Evolutionary conservation across 1,140 invertebrate genomes (phyloP), one percentile per base, ranked within the genome.

Genomic region (Trypoxylus dichotomus): DNA sequence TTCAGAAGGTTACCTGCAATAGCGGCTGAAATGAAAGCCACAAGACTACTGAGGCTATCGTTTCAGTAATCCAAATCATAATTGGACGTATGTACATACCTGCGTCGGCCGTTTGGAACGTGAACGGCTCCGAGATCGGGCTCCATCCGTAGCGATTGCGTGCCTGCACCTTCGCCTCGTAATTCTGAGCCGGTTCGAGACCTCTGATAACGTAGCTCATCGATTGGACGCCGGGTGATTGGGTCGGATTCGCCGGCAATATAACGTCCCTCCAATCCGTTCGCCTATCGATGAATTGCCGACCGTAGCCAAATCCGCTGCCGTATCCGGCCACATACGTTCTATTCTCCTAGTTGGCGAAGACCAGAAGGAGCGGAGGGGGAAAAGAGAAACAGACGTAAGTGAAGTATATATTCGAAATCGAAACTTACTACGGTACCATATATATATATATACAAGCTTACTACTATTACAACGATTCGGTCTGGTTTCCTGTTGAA

Each of bases 101-200:
- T 81, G 82, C 81, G 60, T 85, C 82, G 3, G 85, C 84, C 19
- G 85, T 86, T 76, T 83, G 82, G 82, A 91, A 91, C 68, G 86
- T 85, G 81, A 91, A 91, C 41, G 88, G 87, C 47, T 90, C 88
- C 72, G 89, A 90, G 78, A 88, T 83, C 47, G 89, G 87, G 80
- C 90, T 90, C 90, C 90, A 91, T 75, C 91, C 91, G 82, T 89
- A 91, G 79, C 89, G 88, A 85, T 92, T 92, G 81, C 89, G 88
- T 37, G 91, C 90, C 82, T 90, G 89, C 41, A 92, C 90, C 81
- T 87, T 90, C 21, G 90, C 90, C 81, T 92, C 90, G 80, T 91
- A 92, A 76, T 90, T 90, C 77, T 87, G 87, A 73, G 88, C 88
- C 3, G 89, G 86, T 81, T 90, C 88, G 47, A 91, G 86, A 72